Evolutionary conservation across 2,113 vertebrate genomes (phyloP).

Genomic region (Nettapus auritus): DNA sequence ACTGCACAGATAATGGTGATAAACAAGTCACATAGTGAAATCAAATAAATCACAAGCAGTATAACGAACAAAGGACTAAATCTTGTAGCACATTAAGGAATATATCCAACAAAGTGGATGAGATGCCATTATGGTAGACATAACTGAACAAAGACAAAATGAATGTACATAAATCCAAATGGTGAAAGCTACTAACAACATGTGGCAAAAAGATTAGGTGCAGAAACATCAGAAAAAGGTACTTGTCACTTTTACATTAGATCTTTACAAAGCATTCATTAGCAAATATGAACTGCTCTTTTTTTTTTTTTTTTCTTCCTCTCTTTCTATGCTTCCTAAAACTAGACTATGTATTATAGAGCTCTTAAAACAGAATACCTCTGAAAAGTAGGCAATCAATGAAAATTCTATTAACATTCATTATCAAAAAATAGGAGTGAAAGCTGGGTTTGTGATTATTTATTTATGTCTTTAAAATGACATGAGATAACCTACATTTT

Average conservation of each 20-base stretch:
- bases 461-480: not conserved
- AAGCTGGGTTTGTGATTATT: not conserved
- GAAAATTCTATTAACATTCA: not conserved
- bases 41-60: not conserved
- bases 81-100: not conserved
- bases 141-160: constrained; percentile 4
- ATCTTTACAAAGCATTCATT: not conserved
- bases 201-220: not conserved
- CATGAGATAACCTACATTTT: not conserved
- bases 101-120: not conserved
- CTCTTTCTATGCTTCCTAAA: not conserved
- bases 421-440: not conserved
- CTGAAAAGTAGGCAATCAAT: not conserved
- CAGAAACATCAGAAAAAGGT: not conserved
- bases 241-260: rapidly evolving
- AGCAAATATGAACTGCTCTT: not conserved
- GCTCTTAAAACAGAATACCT: not conserved
- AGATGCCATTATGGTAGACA: not conserved
- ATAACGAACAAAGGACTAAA: not conserved
- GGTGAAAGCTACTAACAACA: not conserved
- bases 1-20: constrained; percentile 40
- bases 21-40: constrained; percentile 1
- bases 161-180: constrained; percentile 7
- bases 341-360: not conserved
- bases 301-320: not conserved